These are phyloP conservation scores for Pteronura brasiliensis DNA, from an alignment of 2,113 vertebrate species.

Conservation along the genomic window DNA sequence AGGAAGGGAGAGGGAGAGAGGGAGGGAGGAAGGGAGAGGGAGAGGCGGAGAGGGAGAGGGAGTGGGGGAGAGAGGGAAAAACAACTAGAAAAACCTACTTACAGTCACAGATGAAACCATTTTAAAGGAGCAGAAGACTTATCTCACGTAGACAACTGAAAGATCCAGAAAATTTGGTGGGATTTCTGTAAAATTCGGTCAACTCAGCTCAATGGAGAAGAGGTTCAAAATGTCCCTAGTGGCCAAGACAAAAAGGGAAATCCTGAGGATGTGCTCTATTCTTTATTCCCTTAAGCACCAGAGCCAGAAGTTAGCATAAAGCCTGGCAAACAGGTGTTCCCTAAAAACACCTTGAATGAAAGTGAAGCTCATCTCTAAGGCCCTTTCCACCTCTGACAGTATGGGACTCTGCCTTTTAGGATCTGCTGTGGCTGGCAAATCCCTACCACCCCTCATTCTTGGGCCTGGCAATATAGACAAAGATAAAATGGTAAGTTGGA, in stretches of 20 bases:
- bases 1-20: too few relatives aligned
- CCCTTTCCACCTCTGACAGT: neutral
- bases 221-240: neutral
- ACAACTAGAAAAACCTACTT: neutral
- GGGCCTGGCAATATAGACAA: neutral
- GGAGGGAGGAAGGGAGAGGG: neutral
- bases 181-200: neutral
- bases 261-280: neutral
- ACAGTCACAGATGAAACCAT: neutral
- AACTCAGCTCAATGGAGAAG: neutral
- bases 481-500: neutral
- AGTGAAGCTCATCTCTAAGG: neutral
- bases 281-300: neutral
- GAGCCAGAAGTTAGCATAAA: neutral
- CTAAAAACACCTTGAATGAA: neutral
- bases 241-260: neutral
- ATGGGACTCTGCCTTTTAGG: neutral
- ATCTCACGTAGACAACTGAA: neutral
- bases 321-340: neutral
- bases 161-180: neutral
- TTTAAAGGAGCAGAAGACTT: neutral
- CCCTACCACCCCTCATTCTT: neutral
- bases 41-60: too few relatives aligned
- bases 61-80: neutral
- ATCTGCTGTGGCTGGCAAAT: neutral